A percentile compares a stretch with the other conserved stretches of the same genome.
These are phyloP conservation scores for Prionace glauca DNA, from an alignment of 2,797 vertebrate species.

Conservation along the genomic window DNA sequence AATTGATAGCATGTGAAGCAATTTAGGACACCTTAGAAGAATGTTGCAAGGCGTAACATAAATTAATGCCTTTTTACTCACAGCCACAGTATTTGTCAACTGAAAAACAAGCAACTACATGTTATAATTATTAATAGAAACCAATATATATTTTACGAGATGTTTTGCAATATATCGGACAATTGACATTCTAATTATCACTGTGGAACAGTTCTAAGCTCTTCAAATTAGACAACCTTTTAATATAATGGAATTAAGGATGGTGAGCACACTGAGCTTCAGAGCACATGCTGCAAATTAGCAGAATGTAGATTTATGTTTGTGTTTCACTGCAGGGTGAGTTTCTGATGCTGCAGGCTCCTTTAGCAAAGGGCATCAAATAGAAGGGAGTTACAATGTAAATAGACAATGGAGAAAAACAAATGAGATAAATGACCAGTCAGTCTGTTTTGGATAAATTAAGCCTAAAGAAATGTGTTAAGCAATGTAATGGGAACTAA, in stretches of 20 bases:
- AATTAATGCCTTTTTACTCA: neutral
- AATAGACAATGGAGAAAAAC: neutral
- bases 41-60: neutral
- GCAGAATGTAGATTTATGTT: neutral
- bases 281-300: neutral
- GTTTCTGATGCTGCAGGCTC: neutral
- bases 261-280: neutral
- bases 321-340: neutral
- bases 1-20: neutral
- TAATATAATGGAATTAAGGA: neutral
- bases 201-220: neutral
- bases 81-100: neutral
- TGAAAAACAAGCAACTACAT: neutral
- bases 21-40: neutral
- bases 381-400: neutral
- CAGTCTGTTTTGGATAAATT: neutral
- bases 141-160: neutral
- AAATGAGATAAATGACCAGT: neutral
- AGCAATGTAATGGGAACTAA: neutral
- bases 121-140: neutral
- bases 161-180: neutral
- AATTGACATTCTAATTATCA: slow-evolving; percentile 21
- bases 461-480: neutral
- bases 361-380: neutral
- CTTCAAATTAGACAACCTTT: neutral